Conservation (phyloP, 2,113 vertebrate species). For the Salvelinus namaycush region DNA sequence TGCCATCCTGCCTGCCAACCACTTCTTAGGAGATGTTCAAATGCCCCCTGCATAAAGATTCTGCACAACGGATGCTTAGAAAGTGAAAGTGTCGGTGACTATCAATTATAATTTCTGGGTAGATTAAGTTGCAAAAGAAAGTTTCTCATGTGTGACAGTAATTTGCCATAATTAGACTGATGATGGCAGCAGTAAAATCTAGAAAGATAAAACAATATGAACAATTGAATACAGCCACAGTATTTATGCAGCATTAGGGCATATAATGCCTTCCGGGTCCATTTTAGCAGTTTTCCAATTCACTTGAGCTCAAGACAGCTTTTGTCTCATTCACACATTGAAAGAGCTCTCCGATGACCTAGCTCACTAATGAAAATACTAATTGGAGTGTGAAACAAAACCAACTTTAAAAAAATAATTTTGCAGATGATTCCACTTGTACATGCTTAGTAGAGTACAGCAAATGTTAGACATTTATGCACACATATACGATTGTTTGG, state of each 20-base stretch:
- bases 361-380: background rate
- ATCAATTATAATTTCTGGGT: background rate
- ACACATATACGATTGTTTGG: too few species aligned
- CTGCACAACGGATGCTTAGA: background rate
- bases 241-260: background rate
- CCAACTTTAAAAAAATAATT: background rate
- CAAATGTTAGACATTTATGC: background rate
- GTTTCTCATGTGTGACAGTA: background rate
- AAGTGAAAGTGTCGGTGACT: background rate
- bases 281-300: background rate
- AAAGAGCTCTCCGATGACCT: background rate
- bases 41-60: background rate
- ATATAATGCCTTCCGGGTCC: background rate
- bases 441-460: background rate
- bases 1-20: constrained; percentile 20
- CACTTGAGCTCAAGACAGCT: constrained; percentile 4
- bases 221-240: background rate
- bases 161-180: background rate
- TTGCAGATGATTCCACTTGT: background rate
- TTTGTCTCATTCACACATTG: background rate
- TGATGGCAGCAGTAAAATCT: background rate
- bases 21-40: constrained; percentile 3
- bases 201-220: background rate
- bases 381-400: constrained; percentile 11
- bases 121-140: background rate